Evolutionary conservation across 1,140 invertebrate species (phyloP), one percentile per base, ranked within the genome.

Genomic region (Bombus pyrosoma): DNA sequence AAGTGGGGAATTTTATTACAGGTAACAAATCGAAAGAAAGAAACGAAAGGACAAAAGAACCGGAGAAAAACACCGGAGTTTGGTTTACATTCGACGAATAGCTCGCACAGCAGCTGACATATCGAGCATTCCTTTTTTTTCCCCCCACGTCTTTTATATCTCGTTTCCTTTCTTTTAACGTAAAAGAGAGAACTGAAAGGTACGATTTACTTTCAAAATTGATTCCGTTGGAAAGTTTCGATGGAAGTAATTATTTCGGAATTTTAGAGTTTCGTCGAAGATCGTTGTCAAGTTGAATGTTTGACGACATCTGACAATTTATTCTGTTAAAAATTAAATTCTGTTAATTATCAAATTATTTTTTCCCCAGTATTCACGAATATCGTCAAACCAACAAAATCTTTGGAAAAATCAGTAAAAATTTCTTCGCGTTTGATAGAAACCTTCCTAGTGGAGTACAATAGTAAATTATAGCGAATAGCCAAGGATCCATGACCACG

Each of bases 1-100:
- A 76, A 76, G 74, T 59, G 74, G 25, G 74, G 32, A 57, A 59
- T 76, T 76, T 57, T 76, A 57, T 76, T 76, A 57, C 74, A 9
- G 34, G 57, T 59, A 76, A 76, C 74, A 76, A 76, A 76, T 59
- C 74, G 47, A 15, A 53, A 34, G 73, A 57, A 75, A 74, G 72
- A 32, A 37, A 28, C 22, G 34, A 53, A 15, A 6, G 8, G 28
- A 53, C 32, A 75, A 57, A 57, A 37, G 72, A 74, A 74, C n/a
- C 1, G 15, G 39, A 43, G 34, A 10, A n/a, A 43, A n/a, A 43
- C 15, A n/a, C 6, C 28, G 13, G 28, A 18, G 39, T 41, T 72
- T 18, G 28, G 13, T 73, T 73, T 73, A n/a, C 39, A 18, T 37
- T 43, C 28, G 28, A 22, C 71, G 28, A n/a, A 15, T 28, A 3